Base-by-base conservation (phyloP, 2,797 vertebrate species). In the Aselliscus stoliczkanus region DNA sequence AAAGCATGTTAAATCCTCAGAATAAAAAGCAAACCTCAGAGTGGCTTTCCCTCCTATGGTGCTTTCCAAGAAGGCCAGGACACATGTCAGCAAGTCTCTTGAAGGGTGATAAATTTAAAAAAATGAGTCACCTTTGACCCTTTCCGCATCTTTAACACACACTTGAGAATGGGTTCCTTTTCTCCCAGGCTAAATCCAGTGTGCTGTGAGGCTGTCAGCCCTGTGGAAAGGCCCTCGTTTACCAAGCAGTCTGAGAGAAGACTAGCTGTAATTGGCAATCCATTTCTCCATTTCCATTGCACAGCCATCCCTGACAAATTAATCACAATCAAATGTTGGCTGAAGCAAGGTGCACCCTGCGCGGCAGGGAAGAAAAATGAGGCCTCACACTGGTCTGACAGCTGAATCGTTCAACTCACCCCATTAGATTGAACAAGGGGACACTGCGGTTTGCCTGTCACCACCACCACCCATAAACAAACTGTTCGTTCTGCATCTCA, bases 361-460 rank as follows among this genome's bases (percentile, higher is more conserved):
- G 56, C 39, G 14, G 96, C 97, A 77, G 76, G 50, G 98, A 99
- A 99, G 99, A 99, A 99, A 99, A 99, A 99, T 99, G 99, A 99
- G 99, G 98, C 98, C 99, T 99, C 98, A 97, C 77, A 96, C 98
- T 29, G 86, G 77, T 91, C 93, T 99, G 99, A 99, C 99, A 99
- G 99, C 98, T 98, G 98, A 99, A 99, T 99, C 99, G 98, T 98
- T 99, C 99, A 99, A 98, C 98, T 98, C 98, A 96, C 98, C 98
- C 98, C 95, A 95, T 99, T 99, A 99, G 98, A 98, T 98, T 93
- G 98, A 98, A 98, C 94, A 97, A 98, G 98, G 98, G 98, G 98
- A 98, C 98, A 97, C 97, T 98, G 95, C 62, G 97, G 98, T 98
- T 98, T 97, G 98, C 98, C 97, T 99, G 98, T 99, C 98, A 98